Evolutionary conservation across 2,797 vertebrate species (phyloP).

Genomic region (Thaleichthys pacificus): DNA sequence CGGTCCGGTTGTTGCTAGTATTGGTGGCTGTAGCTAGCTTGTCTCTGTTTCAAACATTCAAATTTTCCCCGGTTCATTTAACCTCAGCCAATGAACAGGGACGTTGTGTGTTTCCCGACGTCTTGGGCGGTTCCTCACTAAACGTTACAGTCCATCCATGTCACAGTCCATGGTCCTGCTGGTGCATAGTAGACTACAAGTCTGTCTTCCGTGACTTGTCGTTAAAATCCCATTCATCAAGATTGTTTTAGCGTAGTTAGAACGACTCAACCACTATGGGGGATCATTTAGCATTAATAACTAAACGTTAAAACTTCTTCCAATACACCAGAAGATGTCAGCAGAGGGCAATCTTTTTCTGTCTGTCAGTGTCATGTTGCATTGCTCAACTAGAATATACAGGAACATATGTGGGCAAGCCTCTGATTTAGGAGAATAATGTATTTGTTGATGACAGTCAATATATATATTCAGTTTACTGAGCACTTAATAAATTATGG

Average conservation of each 20-base stretch:
- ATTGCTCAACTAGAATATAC: background rate
- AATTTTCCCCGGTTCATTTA: constrained; percentile 48
- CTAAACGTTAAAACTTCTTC: background rate
- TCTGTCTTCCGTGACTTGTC: background rate
- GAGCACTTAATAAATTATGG: no score
- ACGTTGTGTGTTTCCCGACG: background rate
- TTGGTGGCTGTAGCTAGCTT: background rate
- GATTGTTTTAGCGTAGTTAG: no score
- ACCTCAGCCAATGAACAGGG: constrained; percentile 22
- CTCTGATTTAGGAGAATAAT: no score
- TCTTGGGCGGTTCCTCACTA: background rate
- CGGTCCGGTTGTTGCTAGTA: no score
- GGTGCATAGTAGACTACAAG: background rate
- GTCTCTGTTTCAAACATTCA: constrained; percentile 45
- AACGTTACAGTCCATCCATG: background rate
- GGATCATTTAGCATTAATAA: background rate
- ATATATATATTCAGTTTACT: no score
- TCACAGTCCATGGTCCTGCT: background rate
- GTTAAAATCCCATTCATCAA: no score
- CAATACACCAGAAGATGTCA: constrained; percentile 8
- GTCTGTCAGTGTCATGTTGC: no score
- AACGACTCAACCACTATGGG: no score
- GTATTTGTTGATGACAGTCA: no score
- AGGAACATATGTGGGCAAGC: background rate
- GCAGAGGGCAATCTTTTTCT: background rate